Evolutionary conservation across 2,113 vertebrate species (phyloP).

Genomic region (Lampris incognitus): DNA sequence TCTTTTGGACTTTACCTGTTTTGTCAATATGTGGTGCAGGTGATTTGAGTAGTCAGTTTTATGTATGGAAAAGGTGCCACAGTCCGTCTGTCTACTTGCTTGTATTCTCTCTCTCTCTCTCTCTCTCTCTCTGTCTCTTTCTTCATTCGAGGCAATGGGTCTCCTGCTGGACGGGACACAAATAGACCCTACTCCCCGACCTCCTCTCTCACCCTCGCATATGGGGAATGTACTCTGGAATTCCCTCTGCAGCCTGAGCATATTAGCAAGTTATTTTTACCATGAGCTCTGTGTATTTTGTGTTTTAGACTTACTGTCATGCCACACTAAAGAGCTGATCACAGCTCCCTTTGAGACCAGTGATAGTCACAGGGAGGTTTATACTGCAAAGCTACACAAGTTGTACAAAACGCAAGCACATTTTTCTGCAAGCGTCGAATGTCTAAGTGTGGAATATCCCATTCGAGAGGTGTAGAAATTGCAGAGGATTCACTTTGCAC

Average conservation of each 20-base stretch:
- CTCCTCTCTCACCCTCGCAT: conserved; percentile 54
- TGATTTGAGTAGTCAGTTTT: background rate
- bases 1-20: background rate
- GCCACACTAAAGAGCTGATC: conserved; percentile 60
- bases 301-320: conserved; percentile 57
- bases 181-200: conserved; percentile 71
- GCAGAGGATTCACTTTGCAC: too few species aligned
- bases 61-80: too few species aligned
- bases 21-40: background rate
- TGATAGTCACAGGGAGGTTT: conserved; percentile 16
- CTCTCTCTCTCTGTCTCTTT: background rate
- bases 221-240: conserved; percentile 79
- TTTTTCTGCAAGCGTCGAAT: too few species aligned
- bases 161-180: conserved; percentile 56
- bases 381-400: background rate
- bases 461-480: too few species aligned
- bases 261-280: conserved; percentile 81
- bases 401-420: too few species aligned
- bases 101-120: conserved; percentile 1
- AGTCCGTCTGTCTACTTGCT: too few species aligned
- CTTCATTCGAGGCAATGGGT: conserved; percentile 25
- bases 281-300: conserved; percentile 59
- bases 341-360: conserved; percentile 38
- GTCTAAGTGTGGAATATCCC: too few species aligned
- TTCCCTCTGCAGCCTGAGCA: conserved; percentile 72